phyloP scores from a whole-genome alignment of 2,888 invertebrate genomes.

The Amphimallon solstitiale region DNA sequence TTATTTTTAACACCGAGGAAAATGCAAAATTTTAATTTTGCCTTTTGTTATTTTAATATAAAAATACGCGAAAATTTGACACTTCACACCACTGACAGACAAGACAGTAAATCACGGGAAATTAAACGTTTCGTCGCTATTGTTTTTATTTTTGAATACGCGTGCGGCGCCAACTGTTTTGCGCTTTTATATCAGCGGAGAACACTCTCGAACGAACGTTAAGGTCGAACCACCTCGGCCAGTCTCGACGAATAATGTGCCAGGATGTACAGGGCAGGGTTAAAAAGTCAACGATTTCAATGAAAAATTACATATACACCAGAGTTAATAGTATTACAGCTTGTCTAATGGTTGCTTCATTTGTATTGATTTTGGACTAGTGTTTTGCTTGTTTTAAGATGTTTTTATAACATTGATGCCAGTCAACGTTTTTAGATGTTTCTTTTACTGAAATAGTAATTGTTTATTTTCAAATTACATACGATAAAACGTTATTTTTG shows the following conservation, averaged over 20 bases:
- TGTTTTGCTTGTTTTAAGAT: no score
- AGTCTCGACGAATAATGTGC: neutral
- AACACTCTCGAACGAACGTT: neutral
- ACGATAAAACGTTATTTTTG: no score
- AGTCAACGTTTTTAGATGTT: no score
- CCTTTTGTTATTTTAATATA: neutral
- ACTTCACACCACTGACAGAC: slow-evolving; percentile 17
- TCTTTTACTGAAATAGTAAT: no score
- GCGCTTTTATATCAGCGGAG: neutral
- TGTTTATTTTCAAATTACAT: no score
- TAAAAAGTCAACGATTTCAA: slow-evolving; percentile 1
- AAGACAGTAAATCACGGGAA: no score
- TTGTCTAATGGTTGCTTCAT: no score
- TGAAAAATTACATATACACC: neutral
- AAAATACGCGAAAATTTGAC: neutral
- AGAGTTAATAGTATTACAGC: no score
- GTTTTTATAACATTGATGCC: no score
- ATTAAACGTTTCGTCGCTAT: slow-evolving; percentile 8
- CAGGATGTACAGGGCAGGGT: no score
- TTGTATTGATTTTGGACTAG: no score
- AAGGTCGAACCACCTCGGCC: slow-evolving; percentile 4
- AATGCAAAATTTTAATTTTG: neutral
- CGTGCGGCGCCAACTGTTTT: neutral
- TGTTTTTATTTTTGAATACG: slow-evolving; percentile 16
- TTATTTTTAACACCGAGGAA: slow-evolving; percentile 49